Evolutionary conservation across 1,140 invertebrate species (phyloP).

Genomic region (Nomia melanderi): DNA sequence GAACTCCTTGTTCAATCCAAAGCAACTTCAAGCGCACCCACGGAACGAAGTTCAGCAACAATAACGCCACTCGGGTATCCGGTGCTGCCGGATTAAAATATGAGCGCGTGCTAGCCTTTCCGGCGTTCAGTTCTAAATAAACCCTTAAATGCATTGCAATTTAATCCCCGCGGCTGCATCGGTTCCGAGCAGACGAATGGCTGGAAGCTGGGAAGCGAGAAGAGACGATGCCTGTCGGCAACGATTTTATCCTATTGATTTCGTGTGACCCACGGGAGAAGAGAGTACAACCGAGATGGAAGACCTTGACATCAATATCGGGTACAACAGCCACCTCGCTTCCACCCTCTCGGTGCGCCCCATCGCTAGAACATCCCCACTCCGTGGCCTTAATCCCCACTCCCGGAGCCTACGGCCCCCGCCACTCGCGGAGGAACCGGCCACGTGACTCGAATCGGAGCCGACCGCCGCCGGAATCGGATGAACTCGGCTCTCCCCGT

Average conservation of each 20-base stretch:
- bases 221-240: slow-evolving; percentile 44
- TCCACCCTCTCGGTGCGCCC: slow-evolving; percentile 12
- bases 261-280: slow-evolving; percentile 51
- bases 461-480: slow-evolving; percentile 24
- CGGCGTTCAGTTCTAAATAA: not conserved
- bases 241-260: slow-evolving; percentile 72
- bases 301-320: slow-evolving; percentile 72
- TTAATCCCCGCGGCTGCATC: not conserved
- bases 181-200: not conserved
- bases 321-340: slow-evolving; percentile 55
- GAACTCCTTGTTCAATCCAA: too few relatives aligned
- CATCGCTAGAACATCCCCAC: slow-evolving; percentile 40
- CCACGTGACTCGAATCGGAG: slow-evolving; percentile 50
- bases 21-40: too few relatives aligned
- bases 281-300: slow-evolving; percentile 64
- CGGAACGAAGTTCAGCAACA: too few relatives aligned
- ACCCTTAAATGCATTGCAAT: slow-evolving; percentile 3
- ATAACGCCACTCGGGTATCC: not conserved
- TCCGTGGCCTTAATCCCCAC: slow-evolving; percentile 18
- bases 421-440: not conserved
- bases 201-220: slow-evolving; percentile 5
- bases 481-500: slow-evolving; percentile 53
- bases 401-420: too few relatives aligned
- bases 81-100: not conserved
- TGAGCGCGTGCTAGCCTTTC: not conserved